Conservation (phyloP, 2,113 vertebrate species). For the Rhinichthys klamathensis region DNA sequence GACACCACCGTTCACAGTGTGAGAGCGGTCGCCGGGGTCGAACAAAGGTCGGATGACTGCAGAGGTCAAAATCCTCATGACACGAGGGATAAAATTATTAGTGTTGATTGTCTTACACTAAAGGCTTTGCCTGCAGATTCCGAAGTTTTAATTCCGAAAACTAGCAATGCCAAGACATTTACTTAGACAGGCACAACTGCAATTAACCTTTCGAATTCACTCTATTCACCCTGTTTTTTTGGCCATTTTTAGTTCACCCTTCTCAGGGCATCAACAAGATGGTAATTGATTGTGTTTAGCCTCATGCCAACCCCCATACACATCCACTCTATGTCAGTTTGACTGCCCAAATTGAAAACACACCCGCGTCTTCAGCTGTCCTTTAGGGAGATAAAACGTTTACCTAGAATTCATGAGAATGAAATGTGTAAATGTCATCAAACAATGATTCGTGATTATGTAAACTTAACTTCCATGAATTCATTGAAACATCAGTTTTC, state of each 20-base stretch:
- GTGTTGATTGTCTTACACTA: slow-evolving; percentile 30
- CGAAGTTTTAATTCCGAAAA: not conserved
- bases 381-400: not conserved
- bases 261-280: slow-evolving; percentile 13
- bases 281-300: slow-evolving; percentile 9
- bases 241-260: slow-evolving; percentile 33
- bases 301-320: not conserved
- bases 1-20: not conserved
- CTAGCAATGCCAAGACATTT: slow-evolving; percentile 32
- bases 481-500: not conserved
- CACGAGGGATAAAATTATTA: slow-evolving; percentile 8
- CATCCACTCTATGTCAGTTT: not conserved
- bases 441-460: not conserved
- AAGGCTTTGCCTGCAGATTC: slow-evolving; percentile 24
- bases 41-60: not conserved
- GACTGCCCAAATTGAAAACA: not conserved
- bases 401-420: not conserved
- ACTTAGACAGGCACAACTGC: slow-evolving; percentile 25
- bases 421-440: not conserved
- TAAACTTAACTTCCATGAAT: not conserved
- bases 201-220: slow-evolving; percentile 47
- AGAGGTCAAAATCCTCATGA: slow-evolving; percentile 5
- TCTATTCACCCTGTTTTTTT: not conserved
- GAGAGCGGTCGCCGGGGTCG: not conserved
- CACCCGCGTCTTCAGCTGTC: not conserved